Evolutionary conservation across 2,888 invertebrate genomes (phyloP), one percentile per base, ranked within the genome.

Genomic region (Hypsopygia costalis): DNA sequence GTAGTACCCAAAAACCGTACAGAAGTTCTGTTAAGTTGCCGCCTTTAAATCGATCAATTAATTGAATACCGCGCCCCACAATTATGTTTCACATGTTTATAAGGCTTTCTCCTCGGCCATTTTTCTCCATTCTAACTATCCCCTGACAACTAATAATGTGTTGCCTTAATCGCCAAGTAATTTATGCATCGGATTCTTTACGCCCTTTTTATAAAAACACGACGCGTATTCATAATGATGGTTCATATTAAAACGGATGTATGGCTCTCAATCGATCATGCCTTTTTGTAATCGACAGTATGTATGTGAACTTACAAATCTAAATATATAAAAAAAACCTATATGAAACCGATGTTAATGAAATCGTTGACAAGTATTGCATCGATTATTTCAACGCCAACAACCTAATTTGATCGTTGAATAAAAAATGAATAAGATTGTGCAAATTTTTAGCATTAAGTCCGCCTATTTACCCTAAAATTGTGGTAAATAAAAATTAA

Each of bases 161-260:
- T 71, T 78, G 56, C 62, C 60, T 67, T 79, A 78, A 82, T 75
- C 73, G 77, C 68, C 64, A 66, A 59, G 68, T 82, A 82, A 85
- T 82, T 82, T 83, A 82, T 81, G 72, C 65, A 66, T 63, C 65
- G 56, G 69, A 75, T 73, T 75, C 67, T 67, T 62, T 70, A 81
- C 79, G 80, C 80, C 77, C 69, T 65, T 6, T 21, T 25, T 27
- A 36, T 25, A 36, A 40, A 41, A 43, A 61, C 55, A 55, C 66
- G 58, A 76, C n/a, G n/a, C n/a, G n/a, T n/a, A 78, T 80, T 75
- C 79, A 70, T 68, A 63, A 49, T 61, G 58, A 66, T 69, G 64
- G 62, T 67, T 67, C 62, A 75, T 79, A 65, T 61, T 62, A 67
- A 65, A 69, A 67, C 70, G 72, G 74, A 77, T 73, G 73, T 68